Percentiles rank a stretch among this genome's conserved stretches.
Conservation (phyloP, 1,140 invertebrate genomes). For the Galleria mellonella region DNA sequence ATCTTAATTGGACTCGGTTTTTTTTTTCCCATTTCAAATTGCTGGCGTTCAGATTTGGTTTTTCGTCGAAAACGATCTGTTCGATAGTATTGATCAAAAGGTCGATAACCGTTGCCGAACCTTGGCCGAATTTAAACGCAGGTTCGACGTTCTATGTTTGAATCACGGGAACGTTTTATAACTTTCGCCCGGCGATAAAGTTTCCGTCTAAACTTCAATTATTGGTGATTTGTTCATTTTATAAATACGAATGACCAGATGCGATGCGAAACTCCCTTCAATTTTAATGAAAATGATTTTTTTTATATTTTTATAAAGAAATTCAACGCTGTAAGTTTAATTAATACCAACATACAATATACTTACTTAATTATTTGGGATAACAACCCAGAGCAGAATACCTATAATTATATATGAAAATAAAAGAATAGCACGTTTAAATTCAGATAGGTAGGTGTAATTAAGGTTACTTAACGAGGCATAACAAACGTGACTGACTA, state of each 20-base stretch:
- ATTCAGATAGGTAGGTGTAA: no score
- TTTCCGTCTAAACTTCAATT: slow-evolving; percentile 46
- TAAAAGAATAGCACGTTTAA: no score
- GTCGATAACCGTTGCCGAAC: slow-evolving; percentile 48
- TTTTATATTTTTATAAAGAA: slow-evolving; percentile 21
- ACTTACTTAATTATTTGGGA: no score
- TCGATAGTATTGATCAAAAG: slow-evolving; percentile 19
- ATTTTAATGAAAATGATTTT: slow-evolving; percentile 26
- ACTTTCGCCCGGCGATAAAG: slow-evolving; percentile 54
- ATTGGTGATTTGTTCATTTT: slow-evolving; percentile 26
- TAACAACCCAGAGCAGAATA: no score
- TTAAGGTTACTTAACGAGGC: no score
- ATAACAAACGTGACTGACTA: no score
- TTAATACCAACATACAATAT: no score
- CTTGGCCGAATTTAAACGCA: slow-evolving; percentile 67
- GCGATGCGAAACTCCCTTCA: slow-evolving; percentile 22
- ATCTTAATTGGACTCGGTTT: slow-evolving; percentile 28
- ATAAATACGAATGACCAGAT: slow-evolving; percentile 40
- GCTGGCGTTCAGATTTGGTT: slow-evolving; percentile 4
- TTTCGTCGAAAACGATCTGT: slow-evolving; percentile 17
- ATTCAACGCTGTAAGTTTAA: not conserved
- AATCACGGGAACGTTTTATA: slow-evolving; percentile 48
- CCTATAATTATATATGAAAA: no score
- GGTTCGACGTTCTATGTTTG: slow-evolving; percentile 45
- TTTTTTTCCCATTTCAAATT: slow-evolving; percentile 24